Percentiles rank a stretch among this genome's conserved stretches.
These are phyloP conservation scores for Sebastes jordani DNA, from an alignment of 2,797 vertebrate species.

Conservation along the genomic window DNA sequence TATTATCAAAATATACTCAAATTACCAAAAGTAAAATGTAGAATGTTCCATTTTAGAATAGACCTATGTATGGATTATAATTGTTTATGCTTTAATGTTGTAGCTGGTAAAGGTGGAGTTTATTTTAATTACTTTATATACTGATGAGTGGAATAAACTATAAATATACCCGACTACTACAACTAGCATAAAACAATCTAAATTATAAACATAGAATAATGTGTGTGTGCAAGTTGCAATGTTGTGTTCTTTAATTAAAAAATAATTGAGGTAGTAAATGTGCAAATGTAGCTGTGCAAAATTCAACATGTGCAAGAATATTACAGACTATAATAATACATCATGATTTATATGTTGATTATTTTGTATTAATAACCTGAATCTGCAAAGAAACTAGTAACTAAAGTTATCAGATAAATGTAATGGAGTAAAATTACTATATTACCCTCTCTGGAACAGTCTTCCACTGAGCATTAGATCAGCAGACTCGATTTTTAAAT, in stretches of 20 bases:
- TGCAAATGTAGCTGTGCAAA: too few species aligned
- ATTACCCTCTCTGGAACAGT: neutral
- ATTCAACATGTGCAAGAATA: too few species aligned
- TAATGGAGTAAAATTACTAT: neutral
- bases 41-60: neutral
- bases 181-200: too few species aligned
- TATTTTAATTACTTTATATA: too few species aligned
- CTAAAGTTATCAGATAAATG: neutral
- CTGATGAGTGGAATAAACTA: too few species aligned
- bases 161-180: too few species aligned
- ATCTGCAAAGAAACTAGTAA: neutral
- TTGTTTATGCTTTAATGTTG: neutral
- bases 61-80: neutral
- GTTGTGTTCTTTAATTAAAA: too few species aligned
- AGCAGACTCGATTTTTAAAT: too few species aligned
- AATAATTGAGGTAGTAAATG: neutral
- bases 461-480: too few species aligned
- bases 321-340: neutral
- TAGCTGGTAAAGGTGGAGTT: neutral
- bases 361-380: neutral
- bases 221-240: too few species aligned
- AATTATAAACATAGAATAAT: too few species aligned
- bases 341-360: neutral
- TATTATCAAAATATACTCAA: neutral
- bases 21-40: neutral